Evolutionary conservation across 2,888 invertebrate genomes (phyloP).

Genomic region (Troilus luridus): DNA sequence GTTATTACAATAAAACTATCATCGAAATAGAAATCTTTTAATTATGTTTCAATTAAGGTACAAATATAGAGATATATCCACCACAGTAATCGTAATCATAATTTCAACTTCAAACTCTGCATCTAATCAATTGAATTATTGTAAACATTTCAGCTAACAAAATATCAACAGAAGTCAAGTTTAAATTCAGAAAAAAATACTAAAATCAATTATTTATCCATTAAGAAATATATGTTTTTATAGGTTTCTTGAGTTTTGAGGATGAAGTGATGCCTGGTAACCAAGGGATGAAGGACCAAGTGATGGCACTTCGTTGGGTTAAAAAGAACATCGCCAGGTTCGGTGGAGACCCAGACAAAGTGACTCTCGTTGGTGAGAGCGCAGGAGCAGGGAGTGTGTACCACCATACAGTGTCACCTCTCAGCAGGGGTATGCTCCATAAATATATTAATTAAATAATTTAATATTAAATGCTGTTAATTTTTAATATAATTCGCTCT

Average conservation of each 20-base stretch:
- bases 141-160: background rate
- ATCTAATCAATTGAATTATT: background rate
- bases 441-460: background rate
- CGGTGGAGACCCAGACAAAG: constrained; percentile 34
- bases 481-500: background rate
- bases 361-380: constrained; percentile 40
- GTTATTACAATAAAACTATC: no score
- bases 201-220: background rate
- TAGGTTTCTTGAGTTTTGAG: constrained; percentile 47
- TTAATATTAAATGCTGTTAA: background rate
- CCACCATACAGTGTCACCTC: constrained; percentile 43
- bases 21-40: no score
- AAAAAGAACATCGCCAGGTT: constrained; percentile 38
- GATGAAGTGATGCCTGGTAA: constrained; percentile 50
- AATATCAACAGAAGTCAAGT: background rate
- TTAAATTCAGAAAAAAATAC: no score
- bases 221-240: background rate
- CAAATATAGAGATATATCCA: background rate
- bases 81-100: background rate
- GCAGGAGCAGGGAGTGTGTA: constrained; percentile 48
- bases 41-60: no score
- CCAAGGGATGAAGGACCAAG: constrained; percentile 50
- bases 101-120: background rate
- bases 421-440: background rate
- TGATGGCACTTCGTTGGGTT: constrained; percentile 42